phyloP scores from a whole-genome alignment of 2,888 invertebrate species.

The Dicyrtomina minuta region DNA sequence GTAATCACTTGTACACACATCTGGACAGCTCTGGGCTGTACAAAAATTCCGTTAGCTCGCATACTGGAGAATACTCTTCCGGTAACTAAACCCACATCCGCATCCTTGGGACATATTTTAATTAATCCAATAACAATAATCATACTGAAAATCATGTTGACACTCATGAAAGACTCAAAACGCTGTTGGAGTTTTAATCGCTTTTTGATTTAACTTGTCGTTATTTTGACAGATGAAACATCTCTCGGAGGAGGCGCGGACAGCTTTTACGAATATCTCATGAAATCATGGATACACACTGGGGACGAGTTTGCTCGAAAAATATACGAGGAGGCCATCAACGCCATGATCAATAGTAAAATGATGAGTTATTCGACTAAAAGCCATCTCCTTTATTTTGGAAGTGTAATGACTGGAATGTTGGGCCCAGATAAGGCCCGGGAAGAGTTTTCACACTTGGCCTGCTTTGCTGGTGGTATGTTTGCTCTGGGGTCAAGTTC shows the following conservation, averaged over 20 bases:
- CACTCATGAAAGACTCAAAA: not conserved
- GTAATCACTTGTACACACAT: conserved; percentile 11
- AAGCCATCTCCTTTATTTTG: conserved; percentile 48
- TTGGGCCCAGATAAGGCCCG: not conserved
- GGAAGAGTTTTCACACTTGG: conserved; percentile 61
- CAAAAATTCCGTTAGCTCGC: not conserved
- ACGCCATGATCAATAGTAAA: conserved; percentile 42
- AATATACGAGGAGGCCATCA: conserved; percentile 50
- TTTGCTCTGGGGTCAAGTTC: no score
- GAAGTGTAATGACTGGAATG: conserved; percentile 33
- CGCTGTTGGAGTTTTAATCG: not conserved
- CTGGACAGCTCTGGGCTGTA: not conserved
- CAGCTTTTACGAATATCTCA: conserved; percentile 96
- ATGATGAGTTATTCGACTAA: conserved; percentile 44
- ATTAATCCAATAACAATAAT: no score
- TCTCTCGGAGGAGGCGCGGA: conserved; percentile 90
- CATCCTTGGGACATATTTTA: no score
- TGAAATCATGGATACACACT: conserved; percentile 88
- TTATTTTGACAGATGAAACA: conserved; percentile 85
- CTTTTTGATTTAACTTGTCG: not conserved
- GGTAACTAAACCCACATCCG: no score
- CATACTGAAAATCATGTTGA: not conserved
- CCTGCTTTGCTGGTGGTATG: conserved; percentile 43
- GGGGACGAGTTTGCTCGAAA: conserved; percentile 64
- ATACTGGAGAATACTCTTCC: no score